Conservation (phyloP, 2,797 vertebrate species). For the Myotis findleyi region DNA sequence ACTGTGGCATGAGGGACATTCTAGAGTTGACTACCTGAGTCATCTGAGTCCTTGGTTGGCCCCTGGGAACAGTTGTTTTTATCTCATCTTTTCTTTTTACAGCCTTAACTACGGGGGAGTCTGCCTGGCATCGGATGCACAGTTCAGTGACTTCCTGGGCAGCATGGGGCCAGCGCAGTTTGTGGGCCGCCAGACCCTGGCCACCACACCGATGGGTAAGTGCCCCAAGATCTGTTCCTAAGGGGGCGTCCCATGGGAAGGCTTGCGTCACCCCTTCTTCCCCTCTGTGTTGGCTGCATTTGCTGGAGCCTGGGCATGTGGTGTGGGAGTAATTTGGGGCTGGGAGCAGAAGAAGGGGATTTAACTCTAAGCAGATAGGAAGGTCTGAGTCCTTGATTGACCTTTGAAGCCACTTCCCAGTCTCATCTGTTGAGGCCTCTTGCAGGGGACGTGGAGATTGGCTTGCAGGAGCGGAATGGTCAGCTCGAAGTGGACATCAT, state of each 20-base stretch:
- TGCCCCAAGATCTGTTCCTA: background rate
- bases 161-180: slow-evolving; percentile 95
- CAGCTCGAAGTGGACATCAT: slow-evolving; percentile 98
- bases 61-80: background rate
- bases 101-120: slow-evolving; percentile 98
- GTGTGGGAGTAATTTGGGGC: background rate
- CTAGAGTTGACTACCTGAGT: background rate
- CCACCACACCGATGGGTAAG: slow-evolving; percentile 95
- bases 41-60: background rate
- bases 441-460: slow-evolving; percentile 97
- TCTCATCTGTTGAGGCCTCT: background rate
- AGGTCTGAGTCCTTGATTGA: background rate
- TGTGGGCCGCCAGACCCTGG: slow-evolving; percentile 94
- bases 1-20: rapidly evolving
- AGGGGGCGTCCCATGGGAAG: background rate
- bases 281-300: background rate
- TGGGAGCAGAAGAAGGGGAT: background rate
- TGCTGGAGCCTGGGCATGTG: background rate
- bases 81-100: slow-evolving; percentile 73
- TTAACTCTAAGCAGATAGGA: background rate
- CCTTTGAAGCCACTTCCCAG: slow-evolving; percentile 17
- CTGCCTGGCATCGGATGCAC: slow-evolving; percentile 94
- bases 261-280: background rate
- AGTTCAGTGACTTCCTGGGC: slow-evolving; percentile 94
- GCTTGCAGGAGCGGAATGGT: slow-evolving; percentile 96